Percentiles rank a stretch among this genome's conserved stretches.
Conservation (phyloP, 1,140 invertebrate species). For the Drosophila burlai region DNA sequence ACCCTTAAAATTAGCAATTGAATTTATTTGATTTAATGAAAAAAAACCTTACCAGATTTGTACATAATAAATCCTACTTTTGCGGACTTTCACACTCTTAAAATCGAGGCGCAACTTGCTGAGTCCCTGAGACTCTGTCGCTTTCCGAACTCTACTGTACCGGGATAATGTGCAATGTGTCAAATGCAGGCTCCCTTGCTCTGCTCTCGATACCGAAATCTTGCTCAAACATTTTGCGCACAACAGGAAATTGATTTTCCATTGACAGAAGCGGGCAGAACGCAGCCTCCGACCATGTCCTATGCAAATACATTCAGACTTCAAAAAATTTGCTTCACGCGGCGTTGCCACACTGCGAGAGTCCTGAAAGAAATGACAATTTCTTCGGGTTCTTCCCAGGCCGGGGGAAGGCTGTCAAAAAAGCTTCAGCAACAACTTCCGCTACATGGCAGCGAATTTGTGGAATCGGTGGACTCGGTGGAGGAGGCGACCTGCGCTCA, state of each 20-base stretch:
- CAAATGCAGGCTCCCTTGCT: conserved; percentile 56
- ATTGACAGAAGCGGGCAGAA: conserved; percentile 59
- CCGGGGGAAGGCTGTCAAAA: conserved; percentile 70
- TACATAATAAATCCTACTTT: too few relatives aligned
- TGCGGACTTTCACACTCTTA: too few relatives aligned
- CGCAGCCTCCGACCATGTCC: conserved; percentile 33
- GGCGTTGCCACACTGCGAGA: conserved; percentile 70
- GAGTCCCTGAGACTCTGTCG: not conserved
- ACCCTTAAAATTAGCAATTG: too few relatives aligned
- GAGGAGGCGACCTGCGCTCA: conserved; percentile 50
- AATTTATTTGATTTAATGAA: too few relatives aligned
- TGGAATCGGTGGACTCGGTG: not conserved
- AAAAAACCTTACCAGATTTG: too few relatives aligned
- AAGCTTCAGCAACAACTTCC: conserved; percentile 80
- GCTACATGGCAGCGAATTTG: conserved; percentile 52
- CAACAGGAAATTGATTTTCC: conserved; percentile 81
- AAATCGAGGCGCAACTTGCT: not conserved
- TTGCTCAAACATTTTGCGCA: conserved; percentile 67
- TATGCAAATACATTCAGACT: conserved; percentile 77
- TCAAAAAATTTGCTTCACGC: conserved; percentile 56
- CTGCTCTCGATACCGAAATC: conserved; percentile 2
- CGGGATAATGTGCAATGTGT: conserved; percentile 70
- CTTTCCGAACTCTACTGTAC: not conserved
- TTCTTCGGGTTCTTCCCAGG: conserved; percentile 20
- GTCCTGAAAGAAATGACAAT: conserved; percentile 56